Base-by-base conservation (phyloP, 2,888 invertebrate species). In the Carabus problematicus region DNA sequence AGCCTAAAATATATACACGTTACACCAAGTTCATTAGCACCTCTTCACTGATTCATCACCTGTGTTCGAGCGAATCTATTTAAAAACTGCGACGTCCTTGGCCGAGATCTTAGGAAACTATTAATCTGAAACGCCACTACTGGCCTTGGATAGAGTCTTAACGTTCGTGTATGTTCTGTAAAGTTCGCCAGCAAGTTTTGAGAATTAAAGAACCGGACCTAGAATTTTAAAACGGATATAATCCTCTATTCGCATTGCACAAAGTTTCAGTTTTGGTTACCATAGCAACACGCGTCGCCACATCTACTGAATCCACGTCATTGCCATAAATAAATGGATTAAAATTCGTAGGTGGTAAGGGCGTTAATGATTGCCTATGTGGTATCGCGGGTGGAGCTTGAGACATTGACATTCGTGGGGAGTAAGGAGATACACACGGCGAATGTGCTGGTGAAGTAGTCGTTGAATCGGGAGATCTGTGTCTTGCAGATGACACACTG, bases 61-160 rank as follows among this genome's bases (percentile, higher is more conserved):
- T 98, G 98, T 1, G 98, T 97, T 75, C 95, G 86, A 0, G 98
- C 94, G 78, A 99, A 97, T 79, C 92, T 91, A 77, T 92, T 93
- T 56, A 98, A 87, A 80, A 98, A 99, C 52, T 89, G 87, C 0
- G 96, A 93, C 9, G 93, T 90, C 73, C 93, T 86, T 0, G 97
- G 97, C 41, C 99, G 86, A 8, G 98, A 98, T 71, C 98, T 87
- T 9, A 99, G 85, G 79, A 98, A 98, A 78, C 96, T 96, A 82
- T 97, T 94, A 76, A 97, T 94, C 84, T 99, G 99, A 78, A 99
- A 97, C 4, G 99, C 98, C 3, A 99, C 99, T 1, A 99, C 99
- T 0, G 99, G 98, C 64, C 99, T 86, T 1, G 99, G 99, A 82
- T 98, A 99, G 0, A 99, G 84, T 0, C 99, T 87, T 70, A 99